phyloP scores from a whole-genome alignment of 2,888 invertebrate species.

The Dermolepida albohirtum region DNA sequence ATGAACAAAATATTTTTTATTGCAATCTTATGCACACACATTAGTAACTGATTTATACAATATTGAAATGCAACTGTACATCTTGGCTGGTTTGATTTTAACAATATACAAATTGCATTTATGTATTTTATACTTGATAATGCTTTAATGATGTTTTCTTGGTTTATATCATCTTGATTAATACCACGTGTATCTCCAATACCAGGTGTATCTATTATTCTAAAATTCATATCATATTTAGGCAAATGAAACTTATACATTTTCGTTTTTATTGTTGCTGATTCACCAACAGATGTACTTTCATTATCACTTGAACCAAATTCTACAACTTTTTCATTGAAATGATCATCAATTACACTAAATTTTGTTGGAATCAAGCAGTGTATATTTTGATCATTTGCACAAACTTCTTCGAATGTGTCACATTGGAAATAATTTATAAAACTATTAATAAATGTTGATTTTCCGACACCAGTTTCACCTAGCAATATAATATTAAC shows the following conservation, averaged over 20 bases:
- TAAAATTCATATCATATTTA: slow-evolving; percentile 39
- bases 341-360: slow-evolving; percentile 17
- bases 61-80: slow-evolving; percentile 28
- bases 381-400: not conserved
- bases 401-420: slow-evolving; percentile 16
- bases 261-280: slow-evolving; percentile 18
- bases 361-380: slow-evolving; percentile 24
- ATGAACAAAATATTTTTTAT: slow-evolving; percentile 14
- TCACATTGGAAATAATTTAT: slow-evolving; percentile 13
- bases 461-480: slow-evolving; percentile 32
- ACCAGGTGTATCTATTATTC: slow-evolving; percentile 33
- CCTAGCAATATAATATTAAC: slow-evolving; percentile 18
- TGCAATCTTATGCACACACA: slow-evolving; percentile 16
- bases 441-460: slow-evolving; percentile 26
- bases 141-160: slow-evolving; percentile 8
- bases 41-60: slow-evolving; percentile 21
- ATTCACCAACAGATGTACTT: slow-evolving; percentile 10
- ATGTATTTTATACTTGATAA: slow-evolving; percentile 1
- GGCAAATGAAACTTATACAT: slow-evolving; percentile 35
- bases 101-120: slow-evolving; percentile 25
- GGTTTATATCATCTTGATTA: slow-evolving; percentile 7
- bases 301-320: slow-evolving; percentile 22
- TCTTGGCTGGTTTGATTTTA: slow-evolving; percentile 25
- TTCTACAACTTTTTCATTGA: slow-evolving; percentile 7
- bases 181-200: slow-evolving; percentile 28